Evolutionary conservation across 2,888 invertebrate genomes (phyloP), one percentile per base, ranked within the genome.

Genomic region (Leucophora obtusa): DNA sequence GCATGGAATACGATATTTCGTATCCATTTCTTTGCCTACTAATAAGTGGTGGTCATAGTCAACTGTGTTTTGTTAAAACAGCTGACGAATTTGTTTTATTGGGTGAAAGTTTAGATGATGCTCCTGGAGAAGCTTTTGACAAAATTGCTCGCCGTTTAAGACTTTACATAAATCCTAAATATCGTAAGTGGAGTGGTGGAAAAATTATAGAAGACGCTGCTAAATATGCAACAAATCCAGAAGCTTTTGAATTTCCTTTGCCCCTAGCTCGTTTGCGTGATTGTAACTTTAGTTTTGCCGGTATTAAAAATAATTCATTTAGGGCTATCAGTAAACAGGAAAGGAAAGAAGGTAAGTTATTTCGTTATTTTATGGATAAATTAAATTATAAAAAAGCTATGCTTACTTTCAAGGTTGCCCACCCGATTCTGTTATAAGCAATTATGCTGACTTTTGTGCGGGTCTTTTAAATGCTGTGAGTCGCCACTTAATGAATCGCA

Each of bases 61-160:
- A 98, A 76, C 87, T 97, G 78, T 93, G 94, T 43, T 89, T 98
- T 62, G 97, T 94, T 0, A 91, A 93, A 86, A 92, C 92, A 86
- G 92, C 96, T 0, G 92, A 95, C 83, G 92, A 95, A 63, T 98
- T 97, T 91, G 87, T 93, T 54, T 90, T 97, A 69, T 92, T 99
- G 38, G 98, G 98, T 0, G 92, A 94, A 84, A 92, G 93, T 50
- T 85, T 94, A 18, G 97, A 98, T 89, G 95, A 96, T 91, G 94
- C 98, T 8, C 98, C 98, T 8, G 99, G 99, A 15, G 98, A 98
- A 92, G 93, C 95, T 0, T 93, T 97, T 85, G 98, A 99, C 89
- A 98, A 98, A 92, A 96, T 96, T 87, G 96, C 97, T 1, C 93
- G 98, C 86, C 92, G 95, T 86, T 91, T 98, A 89, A 97, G 96